Percentiles rank a stretch among this genome's conserved stretches.
phyloP scores from a whole-genome alignment of 2,797 vertebrate genomes.

The Hafferia zeledoni region DNA sequence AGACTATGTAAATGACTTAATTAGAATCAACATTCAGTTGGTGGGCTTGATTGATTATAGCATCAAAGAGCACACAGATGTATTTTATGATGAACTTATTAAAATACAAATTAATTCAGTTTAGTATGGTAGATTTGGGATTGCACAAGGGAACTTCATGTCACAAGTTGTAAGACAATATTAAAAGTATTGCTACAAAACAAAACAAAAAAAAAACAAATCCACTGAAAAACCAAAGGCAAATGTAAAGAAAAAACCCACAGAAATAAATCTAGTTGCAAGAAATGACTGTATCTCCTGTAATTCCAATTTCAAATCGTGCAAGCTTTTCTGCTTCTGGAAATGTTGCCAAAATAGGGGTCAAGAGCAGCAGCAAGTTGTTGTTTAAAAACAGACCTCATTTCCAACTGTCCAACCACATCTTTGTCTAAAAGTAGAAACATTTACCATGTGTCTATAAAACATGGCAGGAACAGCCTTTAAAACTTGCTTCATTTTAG shows the following conservation, averaged over 20 bases:
- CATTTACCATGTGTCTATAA: not conserved
- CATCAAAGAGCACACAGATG: not conserved
- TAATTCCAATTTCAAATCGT: not conserved
- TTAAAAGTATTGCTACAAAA: slow-evolving; percentile 34
- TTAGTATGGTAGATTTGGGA: not conserved
- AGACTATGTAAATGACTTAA: not conserved
- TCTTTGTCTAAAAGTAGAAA: not conserved
- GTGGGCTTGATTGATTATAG: not conserved
- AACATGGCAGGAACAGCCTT: not conserved
- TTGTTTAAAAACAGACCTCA: not conserved
- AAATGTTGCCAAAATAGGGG: not conserved
- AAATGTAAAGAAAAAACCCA: not conserved
- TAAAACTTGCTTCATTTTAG: not conserved
- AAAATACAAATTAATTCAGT: not conserved
- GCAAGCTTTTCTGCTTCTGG: not conserved
- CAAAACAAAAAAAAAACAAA: not conserved
- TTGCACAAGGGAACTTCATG: slow-evolving; percentile 11
- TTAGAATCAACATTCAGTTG: not conserved
- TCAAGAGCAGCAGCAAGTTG: not conserved
- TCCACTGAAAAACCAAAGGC: not conserved
- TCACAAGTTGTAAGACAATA: not conserved
- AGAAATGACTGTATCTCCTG: not conserved
- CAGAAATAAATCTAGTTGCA: slow-evolving; percentile 10
- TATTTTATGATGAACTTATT: not conserved
- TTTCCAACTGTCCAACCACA: not conserved